These are phyloP conservation scores for Allygus modestus DNA, from an alignment of 2,888 invertebrate species.

Conservation along the genomic window DNA sequence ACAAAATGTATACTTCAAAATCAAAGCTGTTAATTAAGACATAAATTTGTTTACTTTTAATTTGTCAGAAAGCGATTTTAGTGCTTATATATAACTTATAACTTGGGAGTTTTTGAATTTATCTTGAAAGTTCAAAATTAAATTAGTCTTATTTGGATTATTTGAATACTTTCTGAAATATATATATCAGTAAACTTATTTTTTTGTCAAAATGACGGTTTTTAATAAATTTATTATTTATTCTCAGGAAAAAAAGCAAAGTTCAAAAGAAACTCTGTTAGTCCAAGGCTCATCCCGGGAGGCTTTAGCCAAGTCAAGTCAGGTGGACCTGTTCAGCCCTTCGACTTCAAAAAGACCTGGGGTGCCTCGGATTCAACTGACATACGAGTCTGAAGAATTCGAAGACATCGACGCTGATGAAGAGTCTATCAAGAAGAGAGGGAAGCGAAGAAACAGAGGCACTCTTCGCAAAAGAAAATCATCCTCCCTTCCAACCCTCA, in stretches of 20 bases:
- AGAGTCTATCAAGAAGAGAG: constrained; percentile 37
- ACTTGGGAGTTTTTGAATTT: no score
- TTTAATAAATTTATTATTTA: no score
- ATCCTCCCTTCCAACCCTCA: constrained; percentile 30
- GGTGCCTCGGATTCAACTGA: constrained; percentile 45
- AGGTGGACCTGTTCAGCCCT: not conserved
- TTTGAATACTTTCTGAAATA: no score
- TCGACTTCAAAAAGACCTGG: constrained; percentile 36
- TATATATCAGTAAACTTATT: no score
- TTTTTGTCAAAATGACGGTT: no score
- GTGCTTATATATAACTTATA: no score
- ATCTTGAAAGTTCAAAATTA: no score
- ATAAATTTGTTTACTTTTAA: no score
- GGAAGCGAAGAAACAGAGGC: constrained; percentile 23
- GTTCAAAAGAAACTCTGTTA: constrained; percentile 27
- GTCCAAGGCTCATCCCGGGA: constrained; percentile 35
- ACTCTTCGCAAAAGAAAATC: constrained; percentile 33
- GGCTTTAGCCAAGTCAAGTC: not conserved
- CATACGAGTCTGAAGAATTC: constrained; percentile 56
- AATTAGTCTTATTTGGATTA: no score
- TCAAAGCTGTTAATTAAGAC: no score
- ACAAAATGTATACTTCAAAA: no score
- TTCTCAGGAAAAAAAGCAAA: constrained; percentile 39
- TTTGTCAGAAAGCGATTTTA: no score
- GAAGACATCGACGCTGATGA: constrained; percentile 59